Base-by-base conservation (phyloP, 2,113 vertebrate species). In the Sylvilagus bachmani region DNA sequence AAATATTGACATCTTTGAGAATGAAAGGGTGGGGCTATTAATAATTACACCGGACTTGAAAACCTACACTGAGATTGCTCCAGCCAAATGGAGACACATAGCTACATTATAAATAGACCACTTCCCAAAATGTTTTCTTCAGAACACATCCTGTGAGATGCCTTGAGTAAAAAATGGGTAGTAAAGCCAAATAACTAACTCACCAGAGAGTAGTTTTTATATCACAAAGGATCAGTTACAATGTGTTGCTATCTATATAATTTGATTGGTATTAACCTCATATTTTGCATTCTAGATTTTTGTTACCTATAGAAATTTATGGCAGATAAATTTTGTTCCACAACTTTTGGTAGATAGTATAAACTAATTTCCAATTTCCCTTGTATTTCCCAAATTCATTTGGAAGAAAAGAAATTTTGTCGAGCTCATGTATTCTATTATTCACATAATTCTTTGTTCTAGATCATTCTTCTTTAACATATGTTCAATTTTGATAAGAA, bases 401-500 rank as follows among this genome's bases (percentile, higher is more conserved):
- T 83, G 31, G 5, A 78, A 89, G 21, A 21, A 51, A 90, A 90
- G 24, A 71, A 71, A 84, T 74, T 36, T 84, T 10, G 10, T 49
- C 78, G 36, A 51, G 25, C 16, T 44, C 55, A 89, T 58, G 75
- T 31, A 27, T 51, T 89, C 51, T 70, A 17, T 31, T 74, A 64
- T 33, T 77, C 66, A 92, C 53, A 44, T n/a, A 82, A 89, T 62
- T 5, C 8, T 78, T 92, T 31, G 33, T 49, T 49, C 14, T 51
- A 90, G 29, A 61, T 64, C 6, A 44, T 78, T 12, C 33, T 81
- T 90, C 12, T 69, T 87, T 19, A 94, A 51, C 13, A 31, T 74
- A 16, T 17, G 89, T 79, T 80, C 31, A 80, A 70, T 62, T 80
- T 94, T 84, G 12, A 87, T 55, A 87, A 77, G 44, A 51, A 75